Percentiles rank a stretch among this genome's conserved stretches.
Evolutionary conservation across 2,797 vertebrate genomes (phyloP).

Genomic region (Synaphobranchus kaupii): DNA sequence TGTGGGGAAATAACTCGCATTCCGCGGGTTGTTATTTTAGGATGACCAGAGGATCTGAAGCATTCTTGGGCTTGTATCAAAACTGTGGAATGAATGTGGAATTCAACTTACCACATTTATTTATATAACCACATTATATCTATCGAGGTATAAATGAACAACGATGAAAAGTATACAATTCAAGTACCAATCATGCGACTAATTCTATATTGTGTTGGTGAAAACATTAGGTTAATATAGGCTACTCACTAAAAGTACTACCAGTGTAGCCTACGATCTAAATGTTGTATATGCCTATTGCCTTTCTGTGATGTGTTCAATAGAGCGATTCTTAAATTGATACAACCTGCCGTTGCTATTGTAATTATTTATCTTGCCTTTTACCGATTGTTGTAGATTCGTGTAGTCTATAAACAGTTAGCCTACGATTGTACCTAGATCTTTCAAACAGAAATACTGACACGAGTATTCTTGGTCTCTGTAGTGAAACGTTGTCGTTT

Average conservation of each 20-base stretch:
- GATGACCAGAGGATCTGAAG: conserved; percentile 61
- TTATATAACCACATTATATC: no score
- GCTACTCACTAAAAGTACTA: no score
- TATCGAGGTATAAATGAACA: conserved; percentile 8
- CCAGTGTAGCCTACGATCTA: background rate
- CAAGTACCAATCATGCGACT: background rate
- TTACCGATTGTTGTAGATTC: background rate
- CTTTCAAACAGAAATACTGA: background rate
- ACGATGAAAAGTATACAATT: background rate
- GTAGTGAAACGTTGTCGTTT: background rate
- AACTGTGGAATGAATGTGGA: conserved; percentile 64
- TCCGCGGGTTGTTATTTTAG: conserved; percentile 67
- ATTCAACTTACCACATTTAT: conserved; percentile 37
- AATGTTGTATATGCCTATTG: background rate
- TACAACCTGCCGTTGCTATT: background rate
- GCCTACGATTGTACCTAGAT: background rate
- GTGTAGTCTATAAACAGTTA: background rate
- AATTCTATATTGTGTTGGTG: background rate
- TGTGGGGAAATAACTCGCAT: conserved; percentile 52
- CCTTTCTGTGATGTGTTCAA: background rate
- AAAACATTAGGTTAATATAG: background rate
- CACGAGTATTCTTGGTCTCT: background rate
- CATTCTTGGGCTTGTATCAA: conserved; percentile 64
- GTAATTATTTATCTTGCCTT: background rate
- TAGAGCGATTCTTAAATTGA: background rate